phyloP scores from a whole-genome alignment of 2,113 vertebrate genomes.

The Dinomys branickii region DNA sequence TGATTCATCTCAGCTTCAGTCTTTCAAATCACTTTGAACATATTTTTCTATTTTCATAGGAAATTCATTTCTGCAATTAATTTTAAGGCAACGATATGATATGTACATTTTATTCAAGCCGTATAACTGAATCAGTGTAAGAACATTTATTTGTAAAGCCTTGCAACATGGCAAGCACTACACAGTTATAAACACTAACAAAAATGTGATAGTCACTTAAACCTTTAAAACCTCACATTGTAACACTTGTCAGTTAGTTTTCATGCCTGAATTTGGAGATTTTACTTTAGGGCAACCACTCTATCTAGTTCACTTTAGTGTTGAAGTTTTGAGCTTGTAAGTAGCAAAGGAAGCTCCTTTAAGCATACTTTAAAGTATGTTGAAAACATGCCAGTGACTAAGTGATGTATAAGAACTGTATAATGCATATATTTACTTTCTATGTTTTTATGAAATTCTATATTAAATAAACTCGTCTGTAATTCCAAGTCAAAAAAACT shows the following conservation, averaged over 20 bases:
- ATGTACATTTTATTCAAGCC: not conserved
- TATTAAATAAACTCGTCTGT: not conserved
- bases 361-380: not conserved
- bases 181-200: not conserved
- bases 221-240: not conserved
- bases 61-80: not conserved
- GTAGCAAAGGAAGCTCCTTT: not conserved
- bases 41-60: not conserved
- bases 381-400: not conserved
- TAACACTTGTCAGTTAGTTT: not conserved
- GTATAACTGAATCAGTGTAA: not conserved
- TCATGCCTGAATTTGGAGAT: not conserved
- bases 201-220: not conserved
- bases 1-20: not conserved
- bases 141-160: not conserved
- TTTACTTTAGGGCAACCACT: not conserved
- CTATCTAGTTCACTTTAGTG: not conserved
- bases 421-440: not conserved
- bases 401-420: accelerated
- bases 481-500: not conserved
- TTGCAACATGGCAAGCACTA: not conserved
- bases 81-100: not conserved
- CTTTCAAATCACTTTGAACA: not conserved
- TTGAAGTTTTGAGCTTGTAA: slow-evolving; percentile 11
- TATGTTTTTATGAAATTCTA: not conserved